These are phyloP conservation scores for Dendrolimus houi DNA, from an alignment of 2,888 invertebrate genomes.

Conservation along the genomic window DNA sequence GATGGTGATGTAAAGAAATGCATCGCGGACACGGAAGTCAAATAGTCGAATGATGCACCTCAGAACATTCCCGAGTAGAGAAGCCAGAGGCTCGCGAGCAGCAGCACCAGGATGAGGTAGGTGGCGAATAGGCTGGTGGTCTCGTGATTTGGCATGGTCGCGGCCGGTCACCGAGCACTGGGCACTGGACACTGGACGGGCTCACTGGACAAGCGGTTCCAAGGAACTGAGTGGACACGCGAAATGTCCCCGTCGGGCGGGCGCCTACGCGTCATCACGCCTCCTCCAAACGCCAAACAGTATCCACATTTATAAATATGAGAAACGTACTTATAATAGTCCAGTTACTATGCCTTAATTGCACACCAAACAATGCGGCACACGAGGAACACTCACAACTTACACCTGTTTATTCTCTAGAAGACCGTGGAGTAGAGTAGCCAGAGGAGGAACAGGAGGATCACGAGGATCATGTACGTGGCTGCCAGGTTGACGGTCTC, in stretches of 20 bases:
- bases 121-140: constrained; percentile 82
- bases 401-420: constrained; percentile 25
- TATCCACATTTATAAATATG: constrained; percentile 54
- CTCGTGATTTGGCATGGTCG: constrained; percentile 74
- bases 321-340: constrained; percentile 36
- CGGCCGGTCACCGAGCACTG: constrained; percentile 24
- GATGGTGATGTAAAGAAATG: neutral
- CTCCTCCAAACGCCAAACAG: constrained; percentile 30
- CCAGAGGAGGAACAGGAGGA: constrained; percentile 80
- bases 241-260: constrained; percentile 24
- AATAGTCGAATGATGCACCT: constrained; percentile 34
- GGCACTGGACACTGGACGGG: constrained; percentile 50
- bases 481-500: constrained; percentile 82
- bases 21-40: neutral
- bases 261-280: constrained; percentile 46
- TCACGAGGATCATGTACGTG: constrained; percentile 82
- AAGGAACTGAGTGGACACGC: constrained; percentile 46
- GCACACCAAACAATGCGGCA: constrained; percentile 1
- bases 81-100: constrained; percentile 80
- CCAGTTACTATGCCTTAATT: constrained; percentile 21
- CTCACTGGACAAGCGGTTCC: constrained; percentile 53
- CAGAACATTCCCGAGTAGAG: constrained; percentile 80
- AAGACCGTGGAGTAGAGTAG: constrained; percentile 79
- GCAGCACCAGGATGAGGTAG: constrained; percentile 80
- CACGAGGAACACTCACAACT: constrained; percentile 11